phyloP scores from a whole-genome alignment of 2,113 vertebrate species.

The Hippocampus zosterae region DNA sequence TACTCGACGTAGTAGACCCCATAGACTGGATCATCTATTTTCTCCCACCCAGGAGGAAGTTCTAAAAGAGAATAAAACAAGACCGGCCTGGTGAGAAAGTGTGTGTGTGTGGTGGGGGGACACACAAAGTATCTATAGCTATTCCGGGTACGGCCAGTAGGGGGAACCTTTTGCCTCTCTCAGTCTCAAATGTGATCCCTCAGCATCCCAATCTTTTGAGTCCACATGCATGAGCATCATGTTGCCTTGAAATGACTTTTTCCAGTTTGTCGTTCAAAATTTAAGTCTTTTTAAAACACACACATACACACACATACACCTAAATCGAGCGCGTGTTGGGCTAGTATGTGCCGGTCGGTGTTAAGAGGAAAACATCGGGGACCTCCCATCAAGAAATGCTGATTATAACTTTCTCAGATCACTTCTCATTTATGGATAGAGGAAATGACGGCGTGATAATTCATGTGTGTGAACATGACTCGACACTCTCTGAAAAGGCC shows the following conservation, averaged over 20 bases:
- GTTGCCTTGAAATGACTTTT: too few relatives aligned
- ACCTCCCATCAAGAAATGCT: constrained; percentile 43
- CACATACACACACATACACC: too few relatives aligned
- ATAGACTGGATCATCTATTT: constrained; percentile 97
- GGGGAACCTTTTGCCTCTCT: constrained; percentile 32
- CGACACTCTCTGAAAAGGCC: not conserved
- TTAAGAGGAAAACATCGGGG: too few relatives aligned
- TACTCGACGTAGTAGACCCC: constrained; percentile 99
- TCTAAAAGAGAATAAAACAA: constrained; percentile 69
- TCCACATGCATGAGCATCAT: too few relatives aligned
- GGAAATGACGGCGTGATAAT: constrained; percentile 13
- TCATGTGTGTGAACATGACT: not conserved
- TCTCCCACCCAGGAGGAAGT: constrained; percentile 97
- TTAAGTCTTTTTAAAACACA: too few relatives aligned
- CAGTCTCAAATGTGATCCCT: constrained; percentile 36
- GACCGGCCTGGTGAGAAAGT: not conserved
- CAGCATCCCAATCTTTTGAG: constrained; percentile 20
- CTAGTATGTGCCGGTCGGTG: constrained; percentile 10
- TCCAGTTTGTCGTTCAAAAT: too few relatives aligned
- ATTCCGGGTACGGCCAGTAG: constrained; percentile 17
- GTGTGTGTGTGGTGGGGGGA: not conserved
- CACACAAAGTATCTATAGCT: not conserved
- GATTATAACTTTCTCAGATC: constrained; percentile 19
- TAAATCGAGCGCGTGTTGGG: constrained; percentile 14
- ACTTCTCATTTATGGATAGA: constrained; percentile 14